Evolutionary conservation across 2,797 vertebrate species (phyloP).

Genomic region (Platyrinchus mystaceus): DNA sequence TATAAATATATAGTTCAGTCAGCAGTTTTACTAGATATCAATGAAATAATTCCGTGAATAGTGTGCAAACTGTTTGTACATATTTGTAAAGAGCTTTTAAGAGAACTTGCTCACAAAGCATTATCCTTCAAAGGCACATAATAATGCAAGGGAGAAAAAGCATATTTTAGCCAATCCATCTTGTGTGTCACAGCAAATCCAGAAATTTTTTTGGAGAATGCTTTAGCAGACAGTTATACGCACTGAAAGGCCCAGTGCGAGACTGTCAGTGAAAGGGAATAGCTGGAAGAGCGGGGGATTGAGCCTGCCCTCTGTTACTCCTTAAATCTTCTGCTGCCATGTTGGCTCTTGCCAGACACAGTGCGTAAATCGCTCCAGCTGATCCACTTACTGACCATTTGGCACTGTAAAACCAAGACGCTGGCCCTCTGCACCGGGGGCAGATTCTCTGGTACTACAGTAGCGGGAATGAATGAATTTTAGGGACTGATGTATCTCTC

Average conservation of each 20-base stretch:
- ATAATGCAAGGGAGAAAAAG: not conserved
- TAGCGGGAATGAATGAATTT: not conserved
- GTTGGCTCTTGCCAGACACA: not conserved
- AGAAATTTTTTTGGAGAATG: not conserved
- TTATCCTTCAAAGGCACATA: not conserved
- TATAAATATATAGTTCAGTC: not conserved
- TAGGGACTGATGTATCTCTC: too few relatives aligned
- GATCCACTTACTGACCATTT: not conserved
- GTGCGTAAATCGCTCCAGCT: rapidly evolving
- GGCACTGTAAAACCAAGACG: rapidly evolving
- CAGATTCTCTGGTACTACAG: not conserved
- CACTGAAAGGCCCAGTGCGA: rapidly evolving
- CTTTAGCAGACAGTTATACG: not conserved
- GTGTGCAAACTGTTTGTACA: not conserved
- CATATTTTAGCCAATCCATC: not conserved
- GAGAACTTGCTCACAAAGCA: not conserved
- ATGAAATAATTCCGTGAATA: not conserved
- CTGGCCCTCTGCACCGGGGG: rapidly evolving
- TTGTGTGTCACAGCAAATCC: not conserved
- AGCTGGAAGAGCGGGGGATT: not conserved
- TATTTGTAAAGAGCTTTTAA: not conserved
- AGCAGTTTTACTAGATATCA: not conserved
- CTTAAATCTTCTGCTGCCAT: not conserved
- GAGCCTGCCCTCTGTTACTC: not conserved
- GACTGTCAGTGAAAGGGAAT: rapidly evolving